Conservation (phyloP, 1,140 invertebrate species). For the Habropoda laboriosa region DNA sequence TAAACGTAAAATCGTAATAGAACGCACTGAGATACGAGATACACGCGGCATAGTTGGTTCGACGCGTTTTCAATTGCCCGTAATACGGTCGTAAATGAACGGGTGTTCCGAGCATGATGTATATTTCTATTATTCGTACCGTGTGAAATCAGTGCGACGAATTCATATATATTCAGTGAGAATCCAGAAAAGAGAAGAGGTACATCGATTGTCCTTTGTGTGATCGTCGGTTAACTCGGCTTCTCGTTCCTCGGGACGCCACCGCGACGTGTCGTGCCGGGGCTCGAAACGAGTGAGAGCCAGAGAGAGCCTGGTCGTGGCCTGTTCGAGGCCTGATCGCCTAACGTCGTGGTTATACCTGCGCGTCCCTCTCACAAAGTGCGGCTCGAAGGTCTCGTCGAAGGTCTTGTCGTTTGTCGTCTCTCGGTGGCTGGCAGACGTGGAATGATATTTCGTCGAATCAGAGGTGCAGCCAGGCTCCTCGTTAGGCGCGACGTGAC, state of each 20-base stretch:
- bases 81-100: not conserved
- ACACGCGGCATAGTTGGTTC: not conserved
- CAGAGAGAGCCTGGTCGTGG: slow-evolving; percentile 10
- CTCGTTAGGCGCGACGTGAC: slow-evolving; percentile 36
- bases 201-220: slow-evolving; percentile 58
- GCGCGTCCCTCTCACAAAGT: slow-evolving; percentile 45
- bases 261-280: slow-evolving; percentile 49
- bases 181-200: slow-evolving; percentile 29
- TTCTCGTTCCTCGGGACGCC: slow-evolving; percentile 37
- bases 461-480: slow-evolving; percentile 30
- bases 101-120: not conserved
- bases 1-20: not conserved
- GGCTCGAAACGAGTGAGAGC: slow-evolving; percentile 28
- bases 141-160: slow-evolving; percentile 49
- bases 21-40: not conserved
- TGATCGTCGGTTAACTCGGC: slow-evolving; percentile 45
- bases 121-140: not conserved
- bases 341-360: slow-evolving; percentile 37
- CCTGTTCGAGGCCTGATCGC: slow-evolving; percentile 20
- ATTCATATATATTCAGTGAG: slow-evolving; percentile 39
- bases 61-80: not conserved
- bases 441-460: slow-evolving; percentile 44
- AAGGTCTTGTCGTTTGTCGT: slow-evolving; percentile 20
- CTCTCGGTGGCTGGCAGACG: slow-evolving; percentile 10
- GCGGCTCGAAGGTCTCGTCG: slow-evolving; percentile 35